phyloP scores from a whole-genome alignment of 2,113 vertebrate species.

The Cyrtonyx montezumae region DNA sequence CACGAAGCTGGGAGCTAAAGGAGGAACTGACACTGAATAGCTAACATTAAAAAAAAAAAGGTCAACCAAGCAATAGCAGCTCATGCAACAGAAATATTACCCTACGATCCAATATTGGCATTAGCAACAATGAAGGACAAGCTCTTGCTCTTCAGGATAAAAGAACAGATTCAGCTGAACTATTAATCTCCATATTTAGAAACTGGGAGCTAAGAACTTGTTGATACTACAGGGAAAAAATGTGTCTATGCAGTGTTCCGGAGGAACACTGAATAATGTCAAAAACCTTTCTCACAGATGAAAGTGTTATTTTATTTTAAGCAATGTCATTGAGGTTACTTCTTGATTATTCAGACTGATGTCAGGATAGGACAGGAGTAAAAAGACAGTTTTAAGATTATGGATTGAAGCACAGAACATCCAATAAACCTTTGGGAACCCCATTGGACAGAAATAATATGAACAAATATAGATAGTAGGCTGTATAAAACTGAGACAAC shows the following conservation, averaged over 20 bases:
- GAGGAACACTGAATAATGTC: background rate
- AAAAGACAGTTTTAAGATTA: constrained; percentile 26
- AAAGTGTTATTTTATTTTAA: background rate
- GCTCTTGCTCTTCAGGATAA: background rate
- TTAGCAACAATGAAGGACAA: background rate
- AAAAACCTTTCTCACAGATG: background rate
- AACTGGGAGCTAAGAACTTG: background rate
- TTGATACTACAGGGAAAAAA: background rate
- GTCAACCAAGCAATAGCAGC: background rate
- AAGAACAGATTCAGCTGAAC: background rate
- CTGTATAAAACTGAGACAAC: background rate
- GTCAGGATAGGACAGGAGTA: background rate
- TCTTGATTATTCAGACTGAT: background rate
- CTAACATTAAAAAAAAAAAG: background rate
- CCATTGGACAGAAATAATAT: background rate
- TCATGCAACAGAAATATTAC: background rate
- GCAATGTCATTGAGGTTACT: background rate
- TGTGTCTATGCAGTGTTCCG: background rate
- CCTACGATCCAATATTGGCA: fast-evolving
- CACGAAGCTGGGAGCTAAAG: background rate
- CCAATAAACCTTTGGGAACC: background rate
- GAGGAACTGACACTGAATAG: background rate
- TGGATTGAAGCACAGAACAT: background rate
- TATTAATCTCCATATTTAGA: background rate
- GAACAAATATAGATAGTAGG: background rate